Base-by-base conservation (phyloP, 2,797 vertebrate genomes). In the Babyrousa celebensis region DNA sequence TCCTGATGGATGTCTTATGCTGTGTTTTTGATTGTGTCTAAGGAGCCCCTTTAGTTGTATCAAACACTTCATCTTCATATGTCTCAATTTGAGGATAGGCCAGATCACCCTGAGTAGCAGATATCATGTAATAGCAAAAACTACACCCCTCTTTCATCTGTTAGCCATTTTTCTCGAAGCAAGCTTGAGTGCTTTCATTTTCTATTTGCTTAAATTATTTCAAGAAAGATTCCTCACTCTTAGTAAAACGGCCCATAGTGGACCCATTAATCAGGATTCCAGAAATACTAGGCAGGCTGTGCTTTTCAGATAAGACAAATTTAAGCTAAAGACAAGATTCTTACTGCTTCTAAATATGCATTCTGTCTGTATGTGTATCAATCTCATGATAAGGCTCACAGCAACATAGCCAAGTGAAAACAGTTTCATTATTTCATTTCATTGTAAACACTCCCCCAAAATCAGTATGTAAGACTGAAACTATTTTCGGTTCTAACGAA, bases 291-390 rank as follows among this genome's bases (percentile, higher is more conserved):
- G 23, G 48, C 25, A 78, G 6, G 29, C 58, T 79, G 8, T 79
- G 40, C 71, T 72, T 83, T 87, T 95, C 84, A 78, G 36, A 88
- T 36, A 32, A 56, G 79, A 70, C 6, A 74, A 54, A 67, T 12
- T 88, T 68, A 58, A 65, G 52, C 48, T 40, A 74, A 91, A 68
- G 52, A 84, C 18, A 56, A 89, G 21, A 56, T 74, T 88, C 23
- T 29, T 74, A n/a, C 20, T 36, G 40, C 21, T 68, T 52, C 48
- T 62, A 9, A 85, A 84, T 25, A 79, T 14, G 1, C 29, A 74
- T 52, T 74, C 27, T 85, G 15, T 70, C 40, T 67, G 9, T n/a
- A 60, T 54, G 10, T 36, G 29, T 72, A 62, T 91, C 58, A 88
- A 48, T 84, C 18, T 78, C 60, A 40, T 9, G 12, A 10, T n/a